Conservation (phyloP, 1,140 invertebrate species). For the Bombus vancouverensis region DNA sequence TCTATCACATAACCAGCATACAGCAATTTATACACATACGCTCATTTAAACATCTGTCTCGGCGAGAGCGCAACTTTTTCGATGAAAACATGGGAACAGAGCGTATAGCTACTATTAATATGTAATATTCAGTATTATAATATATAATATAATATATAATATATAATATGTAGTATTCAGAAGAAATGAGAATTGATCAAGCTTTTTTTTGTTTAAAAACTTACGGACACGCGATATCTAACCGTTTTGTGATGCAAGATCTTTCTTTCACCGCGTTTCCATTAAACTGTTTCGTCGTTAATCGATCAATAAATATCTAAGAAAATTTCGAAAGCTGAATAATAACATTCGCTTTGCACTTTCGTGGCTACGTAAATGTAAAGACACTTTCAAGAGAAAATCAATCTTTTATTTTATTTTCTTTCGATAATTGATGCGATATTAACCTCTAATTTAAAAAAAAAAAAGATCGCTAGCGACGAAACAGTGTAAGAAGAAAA, state of each 20-base stretch:
- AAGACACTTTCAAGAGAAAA: too few species aligned
- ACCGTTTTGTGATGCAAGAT: conserved; percentile 39
- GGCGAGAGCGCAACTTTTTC: neutral
- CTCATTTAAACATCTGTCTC: conserved; percentile 1
- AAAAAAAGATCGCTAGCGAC: conserved; percentile 5
- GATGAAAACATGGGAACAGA: neutral
- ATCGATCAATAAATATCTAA: neutral
- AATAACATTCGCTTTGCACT: too few species aligned
- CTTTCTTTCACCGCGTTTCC: conserved; percentile 40
- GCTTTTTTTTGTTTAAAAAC: neutral
- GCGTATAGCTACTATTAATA: conserved; percentile 8
- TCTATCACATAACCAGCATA: conserved; percentile 20
- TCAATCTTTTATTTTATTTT: too few species aligned
- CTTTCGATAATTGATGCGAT: neutral
- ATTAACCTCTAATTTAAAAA: neutral
- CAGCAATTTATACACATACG: conserved; percentile 31
- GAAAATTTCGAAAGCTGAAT: neutral
- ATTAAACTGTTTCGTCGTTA: neutral
- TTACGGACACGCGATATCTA: neutral
- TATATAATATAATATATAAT: neutral
- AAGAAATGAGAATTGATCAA: neutral
- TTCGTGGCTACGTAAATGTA: too few species aligned
- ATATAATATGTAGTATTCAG: neutral
- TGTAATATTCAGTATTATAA: neutral
- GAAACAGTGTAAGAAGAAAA: neutral